Evolutionary conservation across 2,797 vertebrate genomes (phyloP).

Genomic region (Harpagifer antarcticus): DNA sequence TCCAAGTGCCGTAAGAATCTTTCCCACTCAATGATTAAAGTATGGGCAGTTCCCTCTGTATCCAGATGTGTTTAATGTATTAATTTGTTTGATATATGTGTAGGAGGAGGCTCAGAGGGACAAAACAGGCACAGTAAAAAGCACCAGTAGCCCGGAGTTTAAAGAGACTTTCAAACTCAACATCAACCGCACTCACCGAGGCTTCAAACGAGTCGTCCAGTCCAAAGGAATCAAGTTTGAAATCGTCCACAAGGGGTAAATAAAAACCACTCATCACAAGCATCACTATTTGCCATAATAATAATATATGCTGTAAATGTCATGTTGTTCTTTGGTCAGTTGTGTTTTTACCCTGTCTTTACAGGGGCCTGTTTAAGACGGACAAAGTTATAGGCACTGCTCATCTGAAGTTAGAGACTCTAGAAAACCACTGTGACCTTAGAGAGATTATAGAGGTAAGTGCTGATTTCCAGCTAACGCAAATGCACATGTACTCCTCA

Average conservation of each 20-base stretch:
- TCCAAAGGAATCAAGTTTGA: slow-evolving; percentile 94
- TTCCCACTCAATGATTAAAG: not conserved
- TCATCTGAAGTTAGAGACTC: slow-evolving; percentile 90
- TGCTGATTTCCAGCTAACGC: not conserved
- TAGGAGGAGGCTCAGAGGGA: slow-evolving; percentile 94
- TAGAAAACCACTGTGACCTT: slow-evolving; percentile 89
- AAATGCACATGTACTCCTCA: not conserved
- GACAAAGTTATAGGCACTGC: slow-evolving; percentile 90
- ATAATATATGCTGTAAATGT: not conserved
- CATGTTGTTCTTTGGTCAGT: slow-evolving; percentile 4
- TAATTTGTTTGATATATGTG: slow-evolving; percentile 10
- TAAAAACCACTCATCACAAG: not conserved
- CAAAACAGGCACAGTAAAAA: slow-evolving; percentile 90
- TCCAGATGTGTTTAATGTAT: slow-evolving; percentile 23
- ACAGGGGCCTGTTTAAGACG: slow-evolving; percentile 90
- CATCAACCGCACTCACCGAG: slow-evolving; percentile 88
- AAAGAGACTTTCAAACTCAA: slow-evolving; percentile 91
- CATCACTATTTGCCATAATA: not conserved
- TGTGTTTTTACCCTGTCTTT: slow-evolving; percentile 15
- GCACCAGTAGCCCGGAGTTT: slow-evolving; percentile 89
- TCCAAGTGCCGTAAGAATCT: slow-evolving; percentile 86
- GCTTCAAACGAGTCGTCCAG: slow-evolving; percentile 90
- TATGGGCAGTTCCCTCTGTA: not conserved
- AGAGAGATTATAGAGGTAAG: slow-evolving; percentile 90
- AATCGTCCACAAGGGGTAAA: slow-evolving; percentile 92